Percentiles rank a stretch among this genome's conserved stretches.
Conservation (phyloP, 1,140 invertebrate species). For the Trachymyrmex septentrionalis region DNA sequence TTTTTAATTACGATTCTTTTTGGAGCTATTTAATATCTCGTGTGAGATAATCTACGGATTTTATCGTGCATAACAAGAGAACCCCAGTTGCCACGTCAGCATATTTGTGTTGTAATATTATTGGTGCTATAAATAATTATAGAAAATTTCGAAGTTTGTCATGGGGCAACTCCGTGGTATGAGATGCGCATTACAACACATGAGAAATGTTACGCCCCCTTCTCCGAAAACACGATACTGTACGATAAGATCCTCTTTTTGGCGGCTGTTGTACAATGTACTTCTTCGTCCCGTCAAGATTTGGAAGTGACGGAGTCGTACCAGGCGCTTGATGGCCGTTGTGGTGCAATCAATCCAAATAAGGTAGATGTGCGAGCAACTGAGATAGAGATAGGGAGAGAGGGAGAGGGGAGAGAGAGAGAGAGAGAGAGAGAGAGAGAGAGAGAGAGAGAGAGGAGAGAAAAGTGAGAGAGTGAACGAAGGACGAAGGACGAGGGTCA, state of each 20-base stretch:
- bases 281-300: constrained; percentile 62
- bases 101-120: constrained; percentile 31
- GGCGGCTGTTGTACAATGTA: constrained; percentile 57
- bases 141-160: constrained; percentile 35
- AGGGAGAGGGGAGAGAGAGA: background rate
- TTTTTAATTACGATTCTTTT: background rate
- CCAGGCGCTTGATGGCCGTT: constrained; percentile 67
- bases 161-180: background rate
- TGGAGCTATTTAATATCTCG: background rate
- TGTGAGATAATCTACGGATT: background rate
- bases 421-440: background rate
- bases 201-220: constrained; percentile 58
- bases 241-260: constrained; percentile 58
- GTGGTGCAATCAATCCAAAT: constrained; percentile 74
- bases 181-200: constrained; percentile 44
- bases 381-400: constrained; percentile 5
- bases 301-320: constrained; percentile 59
- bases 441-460: background rate
- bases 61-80: background rate
- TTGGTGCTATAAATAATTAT: constrained; percentile 46
- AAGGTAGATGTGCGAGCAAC: constrained; percentile 57
- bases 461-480: background rate
- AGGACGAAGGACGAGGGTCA: constrained; percentile 43
- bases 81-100: constrained; percentile 4
- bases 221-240: constrained; percentile 66